These are phyloP conservation scores for Hippoglossus stenolepis DNA, from an alignment of 2,113 vertebrate genomes.

Conservation along the genomic window DNA sequence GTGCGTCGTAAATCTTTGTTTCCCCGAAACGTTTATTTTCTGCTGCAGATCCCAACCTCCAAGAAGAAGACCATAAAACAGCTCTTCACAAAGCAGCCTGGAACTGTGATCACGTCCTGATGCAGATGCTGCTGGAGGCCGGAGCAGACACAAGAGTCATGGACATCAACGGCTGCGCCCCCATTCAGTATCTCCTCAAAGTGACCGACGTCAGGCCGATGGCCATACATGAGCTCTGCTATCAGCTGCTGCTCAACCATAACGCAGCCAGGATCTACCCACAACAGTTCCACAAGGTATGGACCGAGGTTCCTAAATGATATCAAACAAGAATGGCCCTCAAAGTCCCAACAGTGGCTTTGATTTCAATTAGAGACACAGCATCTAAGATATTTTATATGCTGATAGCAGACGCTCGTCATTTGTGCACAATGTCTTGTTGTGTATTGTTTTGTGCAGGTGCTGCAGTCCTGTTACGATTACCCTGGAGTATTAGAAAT, in stretches of 20 bases:
- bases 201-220: conserved; percentile 87
- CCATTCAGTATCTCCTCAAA: conserved; percentile 93
- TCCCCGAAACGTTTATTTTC: neutral
- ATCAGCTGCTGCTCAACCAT: conserved; percentile 92
- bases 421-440: neutral
- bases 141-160: conserved; percentile 88
- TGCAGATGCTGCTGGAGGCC: conserved; percentile 92
- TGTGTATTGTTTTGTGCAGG: conserved; percentile 79
- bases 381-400: too few relatives aligned
- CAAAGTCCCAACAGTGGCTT: too few relatives aligned
- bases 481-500: conserved; percentile 89
- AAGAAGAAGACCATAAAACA: conserved; percentile 91
- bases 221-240: conserved; percentile 89
- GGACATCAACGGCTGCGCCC: conserved; percentile 93
- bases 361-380: too few relatives aligned
- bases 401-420: neutral
- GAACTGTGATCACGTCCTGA: conserved; percentile 93
- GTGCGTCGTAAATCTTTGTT: neutral
- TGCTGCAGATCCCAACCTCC: conserved; percentile 83
- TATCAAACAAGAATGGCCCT: neutral
- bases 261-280: conserved; percentile 92
- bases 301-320: neutral
- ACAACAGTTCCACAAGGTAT: conserved; percentile 96
- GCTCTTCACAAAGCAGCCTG: conserved; percentile 95
- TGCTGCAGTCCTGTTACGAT: conserved; percentile 89